A percentile compares a stretch with the other conserved stretches of the same genome.
phyloP scores from a whole-genome alignment of 2,888 invertebrate genomes.

The Melitaea athalia region DNA sequence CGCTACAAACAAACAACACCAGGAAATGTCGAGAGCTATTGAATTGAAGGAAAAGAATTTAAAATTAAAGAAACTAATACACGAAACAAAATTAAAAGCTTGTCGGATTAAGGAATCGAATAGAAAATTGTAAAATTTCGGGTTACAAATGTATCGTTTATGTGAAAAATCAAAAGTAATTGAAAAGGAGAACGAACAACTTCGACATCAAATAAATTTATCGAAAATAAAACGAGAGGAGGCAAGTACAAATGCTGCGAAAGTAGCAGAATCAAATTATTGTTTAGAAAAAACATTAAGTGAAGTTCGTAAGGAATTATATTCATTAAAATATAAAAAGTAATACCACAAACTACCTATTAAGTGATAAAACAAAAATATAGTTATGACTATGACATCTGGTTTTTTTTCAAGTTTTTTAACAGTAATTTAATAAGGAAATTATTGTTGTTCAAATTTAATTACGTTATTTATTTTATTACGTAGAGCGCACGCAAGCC shows the following conservation, averaged over 20 bases:
- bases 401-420: no score
- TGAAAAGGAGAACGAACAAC: slow-evolving; percentile 52
- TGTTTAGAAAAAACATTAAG: slow-evolving; percentile 56
- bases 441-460: no score
- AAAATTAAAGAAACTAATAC: slow-evolving; percentile 49
- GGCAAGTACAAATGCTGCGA: slow-evolving; percentile 56
- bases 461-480: no score
- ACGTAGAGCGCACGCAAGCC: no score
- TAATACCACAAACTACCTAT: neutral
- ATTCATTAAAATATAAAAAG: slow-evolving; percentile 44
- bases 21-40: slow-evolving; percentile 73
- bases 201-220: slow-evolving; percentile 51
- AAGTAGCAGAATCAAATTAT: slow-evolving; percentile 61
- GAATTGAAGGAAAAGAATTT: slow-evolving; percentile 60
- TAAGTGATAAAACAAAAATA: neutral
- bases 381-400: no score
- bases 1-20: slow-evolving; percentile 67
- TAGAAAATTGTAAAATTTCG: neutral
- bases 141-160: slow-evolving; percentile 35
- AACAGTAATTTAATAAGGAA: no score
- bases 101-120: slow-evolving; percentile 46
- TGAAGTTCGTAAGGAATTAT: slow-evolving; percentile 52
- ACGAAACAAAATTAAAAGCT: slow-evolving; percentile 51
- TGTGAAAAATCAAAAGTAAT: slow-evolving; percentile 47
- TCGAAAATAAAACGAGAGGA: slow-evolving; percentile 57